Conservation (phyloP, 2,113 vertebrate genomes). For the Terrapene triunguis region DNA sequence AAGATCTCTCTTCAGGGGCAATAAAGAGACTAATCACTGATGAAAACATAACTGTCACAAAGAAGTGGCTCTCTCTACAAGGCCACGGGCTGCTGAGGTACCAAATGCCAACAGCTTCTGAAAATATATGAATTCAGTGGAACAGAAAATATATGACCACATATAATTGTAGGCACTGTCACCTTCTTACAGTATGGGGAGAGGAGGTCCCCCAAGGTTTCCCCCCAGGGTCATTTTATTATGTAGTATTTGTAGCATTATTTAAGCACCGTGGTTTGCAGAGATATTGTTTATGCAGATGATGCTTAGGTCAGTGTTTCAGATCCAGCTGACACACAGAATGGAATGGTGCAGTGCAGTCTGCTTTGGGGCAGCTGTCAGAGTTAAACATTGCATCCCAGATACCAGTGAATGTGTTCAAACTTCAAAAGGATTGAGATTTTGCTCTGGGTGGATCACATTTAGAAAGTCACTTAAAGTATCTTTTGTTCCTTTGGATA, state of each 20-base stretch:
- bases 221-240: not conserved
- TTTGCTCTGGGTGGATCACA: conserved; percentile 13
- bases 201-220: not conserved
- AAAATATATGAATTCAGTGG: not conserved
- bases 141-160: not conserved
- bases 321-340: not conserved
- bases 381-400: not conserved
- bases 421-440: not conserved
- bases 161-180: not conserved
- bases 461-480: conserved; percentile 19
- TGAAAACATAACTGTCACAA: conserved; percentile 4
- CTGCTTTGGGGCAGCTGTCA: not conserved
- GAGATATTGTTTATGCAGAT: not conserved
- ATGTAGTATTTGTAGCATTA: accelerated
- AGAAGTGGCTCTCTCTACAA: not conserved
- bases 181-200: not conserved
- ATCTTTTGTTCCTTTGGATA: not conserved
- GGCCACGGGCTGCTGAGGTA: not conserved
- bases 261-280: not conserved
- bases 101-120: conserved; percentile 20
- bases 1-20: conserved; percentile 20
- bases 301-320: accelerated
- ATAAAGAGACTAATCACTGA: not conserved
- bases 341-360: not conserved
- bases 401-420: not conserved